These are phyloP conservation scores for Chloroclysta siterata DNA, from an alignment of 2,888 invertebrate species.

Conservation along the genomic window DNA sequence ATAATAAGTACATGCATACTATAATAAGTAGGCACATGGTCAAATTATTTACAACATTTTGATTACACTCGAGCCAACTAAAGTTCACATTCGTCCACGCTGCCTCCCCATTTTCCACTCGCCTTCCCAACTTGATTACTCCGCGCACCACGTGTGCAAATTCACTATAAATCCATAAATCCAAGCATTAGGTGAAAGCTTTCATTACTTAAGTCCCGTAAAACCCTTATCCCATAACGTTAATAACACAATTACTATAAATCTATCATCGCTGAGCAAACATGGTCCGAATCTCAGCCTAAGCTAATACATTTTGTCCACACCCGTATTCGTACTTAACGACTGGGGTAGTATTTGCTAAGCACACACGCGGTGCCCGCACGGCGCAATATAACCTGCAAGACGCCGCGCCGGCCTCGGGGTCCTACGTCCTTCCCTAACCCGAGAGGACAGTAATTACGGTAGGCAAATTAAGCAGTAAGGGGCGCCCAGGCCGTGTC, in stretches of 20 bases:
- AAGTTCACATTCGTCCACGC: conserved; percentile 16
- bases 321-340: conserved; percentile 85
- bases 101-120: conserved; percentile 22
- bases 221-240: conserved; percentile 85
- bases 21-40: not conserved
- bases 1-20: not conserved
- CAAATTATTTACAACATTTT: conserved; percentile 8
- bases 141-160: conserved; percentile 73
- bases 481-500: conserved; percentile 65
- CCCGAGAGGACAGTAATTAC: conserved; percentile 85
- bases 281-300: conserved; percentile 84
- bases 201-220: conserved; percentile 84
- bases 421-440: conserved; percentile 68
- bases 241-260: conserved; percentile 86
- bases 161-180: conserved; percentile 83
- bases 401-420: conserved; percentile 78
- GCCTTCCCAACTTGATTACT: conserved; percentile 60
- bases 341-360: conserved; percentile 81
- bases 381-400: conserved; percentile 82
- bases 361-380: conserved; percentile 83
- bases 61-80: conserved; percentile 14
- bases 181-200: conserved; percentile 79
- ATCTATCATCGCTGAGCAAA: conserved; percentile 84
- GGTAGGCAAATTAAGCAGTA: conserved; percentile 86
- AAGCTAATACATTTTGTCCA: conserved; percentile 85